Evolutionary conservation across 1,140 invertebrate genomes (phyloP), one percentile per base, ranked within the genome.

Genomic region (Drosophila nebulosa): DNA sequence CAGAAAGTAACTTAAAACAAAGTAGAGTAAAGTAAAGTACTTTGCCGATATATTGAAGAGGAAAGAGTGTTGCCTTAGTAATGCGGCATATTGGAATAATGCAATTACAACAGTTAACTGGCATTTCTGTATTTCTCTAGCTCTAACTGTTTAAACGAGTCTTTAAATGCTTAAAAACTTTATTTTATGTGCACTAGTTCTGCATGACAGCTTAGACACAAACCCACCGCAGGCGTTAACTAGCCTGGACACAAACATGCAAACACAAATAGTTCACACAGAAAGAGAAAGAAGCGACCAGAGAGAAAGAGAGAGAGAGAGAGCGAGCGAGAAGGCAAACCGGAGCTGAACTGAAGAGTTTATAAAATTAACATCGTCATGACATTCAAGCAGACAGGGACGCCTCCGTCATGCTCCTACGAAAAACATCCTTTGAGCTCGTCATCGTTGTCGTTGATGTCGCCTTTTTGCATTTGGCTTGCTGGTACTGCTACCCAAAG

Each of bases 351-450:
- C 58, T 86, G 72, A 73, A 89, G 84, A 88, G 83, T 88, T 89
- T 89, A 89, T 89, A 83, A 88, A 88, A 88, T 88, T 88, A 88
- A 86, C 83, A 81, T 88, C 84, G 75, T 86, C 83, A 88, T 83
- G 78, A 76, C 75, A 76, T 83, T 74, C 66, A 67, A 67, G 74
- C 64, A 70, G 66, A 63, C 55, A 51, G 55, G 64, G 21, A 24
- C 36, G 22, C n/a, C 57, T 24, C 57, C 35, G 22, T 14, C 21
- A 24, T 14, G 62, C 53, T 61, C 22, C 30, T 30, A 27, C 46
- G 30, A 30, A 64, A 51, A 57, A 58, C 56, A 75, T 75, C 73
- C 73, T 75, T 75, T 75, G 73, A 75, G 73, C 70, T 35, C 69
- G 71, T 72, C 50, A 56, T 63, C 51, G 56, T 39, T 58, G 59